These are phyloP conservation scores for Psephotus haematonotus DNA, from an alignment of 2,113 vertebrate species.

Conservation along the genomic window DNA sequence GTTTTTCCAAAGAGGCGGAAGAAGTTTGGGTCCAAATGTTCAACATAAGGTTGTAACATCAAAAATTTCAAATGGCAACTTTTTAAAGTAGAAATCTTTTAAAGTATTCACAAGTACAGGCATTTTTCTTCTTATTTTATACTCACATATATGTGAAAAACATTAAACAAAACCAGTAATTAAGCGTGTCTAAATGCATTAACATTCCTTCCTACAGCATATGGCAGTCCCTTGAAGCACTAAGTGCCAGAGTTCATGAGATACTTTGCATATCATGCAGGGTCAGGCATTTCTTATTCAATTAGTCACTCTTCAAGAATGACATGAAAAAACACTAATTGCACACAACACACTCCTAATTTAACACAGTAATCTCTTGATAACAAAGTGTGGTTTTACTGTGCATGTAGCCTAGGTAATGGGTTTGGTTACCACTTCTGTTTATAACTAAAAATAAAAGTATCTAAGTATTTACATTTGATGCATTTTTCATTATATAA, in stretches of 20 bases:
- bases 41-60: not conserved
- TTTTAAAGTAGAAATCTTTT: not conserved
- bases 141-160: fast-evolving
- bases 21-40: not conserved
- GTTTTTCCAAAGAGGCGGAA: not conserved
- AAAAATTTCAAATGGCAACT: not conserved
- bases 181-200: not conserved
- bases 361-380: not conserved
- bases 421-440: not conserved
- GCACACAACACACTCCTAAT: not conserved
- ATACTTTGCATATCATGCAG: not conserved
- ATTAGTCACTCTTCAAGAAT: not conserved
- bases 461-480: not conserved
- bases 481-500: not conserved
- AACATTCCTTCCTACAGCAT: not conserved
- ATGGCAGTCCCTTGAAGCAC: not conserved
- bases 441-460: not conserved
- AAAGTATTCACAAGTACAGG: not conserved
- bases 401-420: not conserved
- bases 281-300: not conserved
- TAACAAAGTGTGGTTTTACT: not conserved
- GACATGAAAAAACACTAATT: not conserved
- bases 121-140: not conserved
- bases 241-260: not conserved
- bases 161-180: not conserved